phyloP scores from a whole-genome alignment of 1,140 invertebrate genomes.

The Plodia interpunctella region DNA sequence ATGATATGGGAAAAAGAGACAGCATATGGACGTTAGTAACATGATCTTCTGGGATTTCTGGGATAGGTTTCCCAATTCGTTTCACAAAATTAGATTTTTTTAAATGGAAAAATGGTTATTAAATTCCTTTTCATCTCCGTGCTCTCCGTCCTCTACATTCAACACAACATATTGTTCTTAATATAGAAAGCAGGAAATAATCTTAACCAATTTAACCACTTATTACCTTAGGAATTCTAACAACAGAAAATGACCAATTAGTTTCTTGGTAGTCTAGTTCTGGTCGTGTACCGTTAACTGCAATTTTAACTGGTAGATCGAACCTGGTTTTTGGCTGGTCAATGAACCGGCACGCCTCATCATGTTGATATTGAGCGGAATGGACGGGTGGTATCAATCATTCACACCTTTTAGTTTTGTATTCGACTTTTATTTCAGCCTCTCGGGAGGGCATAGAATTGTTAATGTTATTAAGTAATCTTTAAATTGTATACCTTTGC shows the following conservation, averaged over 20 bases:
- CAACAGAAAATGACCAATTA: constrained; percentile 2
- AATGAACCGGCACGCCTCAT: constrained; percentile 9
- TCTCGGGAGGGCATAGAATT: no score
- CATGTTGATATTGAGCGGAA: background rate
- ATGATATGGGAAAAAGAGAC: no score
- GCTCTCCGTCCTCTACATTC: no score
- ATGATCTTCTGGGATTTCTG: no score
- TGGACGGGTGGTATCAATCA: constrained; percentile 3
- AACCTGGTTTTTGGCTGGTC: constrained; percentile 16
- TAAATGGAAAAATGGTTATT: no score
- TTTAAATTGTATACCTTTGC: no score
- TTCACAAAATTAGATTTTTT: no score
- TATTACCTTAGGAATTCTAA: constrained; percentile 2
- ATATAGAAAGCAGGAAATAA: background rate
- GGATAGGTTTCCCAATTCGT: no score
- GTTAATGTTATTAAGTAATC: no score
- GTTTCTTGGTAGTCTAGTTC: background rate
- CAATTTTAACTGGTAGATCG: constrained; percentile 15
- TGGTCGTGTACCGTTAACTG: constrained; percentile 10
- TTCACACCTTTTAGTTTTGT: constrained; percentile 1
- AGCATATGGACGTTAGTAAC: no score
- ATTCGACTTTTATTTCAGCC: no score
- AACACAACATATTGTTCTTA: background rate
- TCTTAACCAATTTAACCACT: constrained; percentile 1
- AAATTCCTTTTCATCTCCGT: no score